phyloP scores from a whole-genome alignment of 2,113 vertebrate species.

The Pangasianodon hypophthalmus region DNA sequence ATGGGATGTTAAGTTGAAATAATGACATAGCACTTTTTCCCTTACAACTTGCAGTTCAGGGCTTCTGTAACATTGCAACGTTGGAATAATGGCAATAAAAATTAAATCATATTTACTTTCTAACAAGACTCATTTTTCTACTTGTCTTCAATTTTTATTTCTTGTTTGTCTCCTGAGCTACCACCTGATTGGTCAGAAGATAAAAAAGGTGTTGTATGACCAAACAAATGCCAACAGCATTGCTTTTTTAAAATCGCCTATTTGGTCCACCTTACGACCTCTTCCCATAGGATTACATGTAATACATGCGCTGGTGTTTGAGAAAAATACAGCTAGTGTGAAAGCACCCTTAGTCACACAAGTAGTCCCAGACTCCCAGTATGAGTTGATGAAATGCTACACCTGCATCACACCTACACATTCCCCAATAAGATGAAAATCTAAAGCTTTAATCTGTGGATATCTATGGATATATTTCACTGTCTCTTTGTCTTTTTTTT shows the following conservation, averaged over 20 bases:
- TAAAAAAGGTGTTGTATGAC: not conserved
- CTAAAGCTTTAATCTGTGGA: slow-evolving; percentile 7
- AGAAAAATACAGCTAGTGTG: not conserved
- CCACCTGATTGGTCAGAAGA: not conserved
- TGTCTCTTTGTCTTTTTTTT: not conserved
- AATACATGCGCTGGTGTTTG: not conserved
- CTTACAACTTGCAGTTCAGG: not conserved
- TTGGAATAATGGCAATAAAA: not conserved
- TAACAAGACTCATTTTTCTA: slow-evolving; percentile 7
- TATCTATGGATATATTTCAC: slow-evolving; percentile 23
- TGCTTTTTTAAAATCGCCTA: not conserved
- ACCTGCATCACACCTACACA: slow-evolving; percentile 43
- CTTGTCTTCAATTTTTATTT: not conserved
- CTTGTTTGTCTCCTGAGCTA: not conserved
- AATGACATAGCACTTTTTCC: not conserved
- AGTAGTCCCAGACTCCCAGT: slow-evolving; percentile 34
- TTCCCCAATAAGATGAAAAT: slow-evolving; percentile 22
- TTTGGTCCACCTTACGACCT: not conserved
- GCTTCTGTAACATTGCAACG: not conserved
- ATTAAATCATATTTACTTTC: not conserved
- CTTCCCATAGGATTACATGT: slow-evolving; percentile 6
- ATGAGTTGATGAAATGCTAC: slow-evolving; percentile 25
- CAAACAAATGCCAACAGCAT: slow-evolving; percentile 4
- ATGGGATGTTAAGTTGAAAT: not conserved
- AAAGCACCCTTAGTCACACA: slow-evolving; percentile 37